Conservation (phyloP, 2,888 invertebrate species). For the Polymixis lichenea region DNA sequence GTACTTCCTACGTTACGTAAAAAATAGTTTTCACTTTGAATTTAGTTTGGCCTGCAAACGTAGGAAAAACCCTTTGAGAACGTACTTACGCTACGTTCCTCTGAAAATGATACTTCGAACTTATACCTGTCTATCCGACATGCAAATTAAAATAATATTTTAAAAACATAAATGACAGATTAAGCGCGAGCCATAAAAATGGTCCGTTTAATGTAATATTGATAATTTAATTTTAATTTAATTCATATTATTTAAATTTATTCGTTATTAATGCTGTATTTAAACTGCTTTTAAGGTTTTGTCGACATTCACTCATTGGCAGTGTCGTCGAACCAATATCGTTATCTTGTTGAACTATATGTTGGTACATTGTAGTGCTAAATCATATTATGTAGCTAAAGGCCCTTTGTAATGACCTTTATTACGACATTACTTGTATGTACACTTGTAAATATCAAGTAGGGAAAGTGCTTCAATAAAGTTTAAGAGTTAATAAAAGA, state of each 20-base stretch:
- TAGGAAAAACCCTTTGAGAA: background rate
- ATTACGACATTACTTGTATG: constrained; percentile 46
- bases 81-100: background rate
- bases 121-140: constrained; percentile 7
- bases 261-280: constrained; percentile 58
- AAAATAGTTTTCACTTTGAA: background rate
- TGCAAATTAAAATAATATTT: constrained; percentile 48
- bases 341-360: constrained; percentile 50
- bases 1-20: background rate
- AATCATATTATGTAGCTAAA: constrained; percentile 61
- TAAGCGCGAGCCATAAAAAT: constrained; percentile 57
- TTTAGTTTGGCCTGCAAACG: background rate
- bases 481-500: constrained; percentile 31
- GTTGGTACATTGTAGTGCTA: constrained; percentile 31
- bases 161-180: constrained; percentile 58
- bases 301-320: constrained; percentile 50
- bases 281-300: constrained; percentile 57
- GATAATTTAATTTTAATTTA: constrained; percentile 60
- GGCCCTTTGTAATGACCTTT: constrained; percentile 49
- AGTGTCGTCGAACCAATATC: constrained; percentile 63
- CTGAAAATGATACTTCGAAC: constrained; percentile 30
- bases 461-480: constrained; percentile 41
- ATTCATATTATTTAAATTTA: constrained; percentile 67
- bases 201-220: constrained; percentile 53
- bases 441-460: constrained; percentile 31